Evolutionary conservation across 2,888 invertebrate species (phyloP), one percentile per base, ranked within the genome.

Genomic region (Caenorhabditis parvicauda): DNA sequence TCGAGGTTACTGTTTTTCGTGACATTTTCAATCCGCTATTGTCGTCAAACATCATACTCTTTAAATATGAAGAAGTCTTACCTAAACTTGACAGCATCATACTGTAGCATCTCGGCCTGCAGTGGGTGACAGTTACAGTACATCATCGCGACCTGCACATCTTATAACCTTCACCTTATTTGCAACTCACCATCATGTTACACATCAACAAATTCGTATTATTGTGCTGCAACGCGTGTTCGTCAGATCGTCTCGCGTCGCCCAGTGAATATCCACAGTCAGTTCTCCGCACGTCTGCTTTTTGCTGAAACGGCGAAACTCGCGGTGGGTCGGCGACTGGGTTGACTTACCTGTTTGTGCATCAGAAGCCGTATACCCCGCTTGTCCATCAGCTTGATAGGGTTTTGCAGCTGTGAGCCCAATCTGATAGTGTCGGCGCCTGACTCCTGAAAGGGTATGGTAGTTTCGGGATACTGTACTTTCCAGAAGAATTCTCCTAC

Each of bases 71-170:
- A 44, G 7, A 28, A 28, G 28, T 24, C 47, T 47, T 48, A 67
- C 70, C 58, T 27, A 38, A 48, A 66, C 27, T 50, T 41, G 12
- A 39, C 39, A 0, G 58, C 47, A 39, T 71, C 58, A 46, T 63
- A 68, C 24, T 63, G 59, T 24, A 67, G 25, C 32, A 68, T 27
- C 50, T 70, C 67, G 19, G 67, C 60, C 42, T 67, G 51, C 12
- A 71, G 28, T 2, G 71, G 71, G 50, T 71, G 68, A 48, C 71
- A 71, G 41, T 57, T 59, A 49, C 71, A 71, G 51, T 66, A 59
- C 32, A 44, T 56, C 49, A 63, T 64, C 1, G 68, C 62, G 1
- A 64, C 50, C 54, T 54, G 28, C 5, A 54, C 17, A 5, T 27
- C 14, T 43, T 22, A 43, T 2, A 2, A 9, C 12, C 4, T 19